Evolutionary conservation across 1,140 invertebrate genomes (phyloP), one percentile per base, ranked within the genome.

Genomic region (Papilio aristodemus): DNA sequence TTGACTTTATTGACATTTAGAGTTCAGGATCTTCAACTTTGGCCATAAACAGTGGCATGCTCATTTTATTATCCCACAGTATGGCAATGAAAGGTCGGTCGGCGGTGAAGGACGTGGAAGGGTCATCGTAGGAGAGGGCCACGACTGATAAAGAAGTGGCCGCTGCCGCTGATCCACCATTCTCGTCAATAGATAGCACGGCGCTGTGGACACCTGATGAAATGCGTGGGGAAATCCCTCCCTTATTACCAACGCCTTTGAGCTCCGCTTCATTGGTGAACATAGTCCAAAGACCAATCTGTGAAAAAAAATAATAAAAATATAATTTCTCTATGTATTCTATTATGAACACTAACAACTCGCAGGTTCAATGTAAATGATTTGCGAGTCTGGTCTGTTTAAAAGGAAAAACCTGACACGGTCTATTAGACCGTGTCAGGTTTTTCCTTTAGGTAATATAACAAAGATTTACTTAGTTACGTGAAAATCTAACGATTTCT

Each of bases 131-230:
- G 75, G 94, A 94, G 32, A 95, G 77, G 2, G 94, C 94, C 41
- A 94, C 90, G 0, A 93, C 92, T 17, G 86, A 78, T 38, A 92
- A 92, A 76, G 93, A 92, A 71, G 95, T 94, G 3, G 93, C 94
- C 6, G 94, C 95, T 3, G 95, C 92, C 22, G 95, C 95, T 46
- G 93, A 91, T 6, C 93, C 95, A 17, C 96, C 96, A 72, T 94
- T 85, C 83, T 97, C 96, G 71, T 95, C 94, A 0, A 96, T 93
- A 59, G 94, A 92, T 60, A 97, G 92, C 75, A 93, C 94, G 1
- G 95, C 93, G 73, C 95, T 95, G 75, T 96, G 96, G 8, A 95
- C 38, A 6, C 95, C 92, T 43, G 92, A 91, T 11, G 92, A 93
- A 1, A 96, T 93, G 72, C 88, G 87, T 7, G 90, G 81, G 1